Evolutionary conservation across 2,113 vertebrate species (phyloP), one percentile per base, ranked within the genome.

Genomic region (Pelmatolapia mariae): DNA sequence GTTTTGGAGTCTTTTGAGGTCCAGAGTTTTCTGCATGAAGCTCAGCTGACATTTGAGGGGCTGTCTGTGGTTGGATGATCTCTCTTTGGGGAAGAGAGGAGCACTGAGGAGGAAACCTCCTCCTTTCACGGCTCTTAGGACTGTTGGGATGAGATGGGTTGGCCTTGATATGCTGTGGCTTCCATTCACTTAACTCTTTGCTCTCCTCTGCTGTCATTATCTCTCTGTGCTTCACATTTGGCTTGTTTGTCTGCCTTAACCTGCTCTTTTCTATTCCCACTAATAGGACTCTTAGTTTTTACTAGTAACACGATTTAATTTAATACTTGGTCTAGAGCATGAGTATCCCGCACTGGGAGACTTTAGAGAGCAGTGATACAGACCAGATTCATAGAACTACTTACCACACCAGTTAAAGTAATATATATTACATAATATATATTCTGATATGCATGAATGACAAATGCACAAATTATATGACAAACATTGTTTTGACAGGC

Each of bases 151-250:
- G 76, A 76, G 45, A 88, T 78, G 66, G 84, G 86, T 84, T 87
- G 91, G 85, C 33, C 78, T 91, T 82, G 71, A 90, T 91, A 92
- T 92, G 91, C 80, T 85, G 85, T 56, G n/a, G 73, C 61, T 87
- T 68, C 81, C 26, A 56, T 84, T 82, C 24, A 53, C 10, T 94
- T 92, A 95, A 93, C 93, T 68, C 93, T 91, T 93, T 86, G 78
- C 80, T 66, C 24, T 79, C 85, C 88, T 79, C 82, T 26, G 61
- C 5, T 50, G 53, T 68, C 59, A 50, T 47, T 56, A n/a, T 80
- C 63, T 45, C 36, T 54, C 66, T 63, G 33, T 68, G 76, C 63
- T 66, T 68, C 12, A 43, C 22, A 47, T 40, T 36, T 78, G 33
- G 22, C 38, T 29, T 56, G 26, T 82, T 73, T 33, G 15, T n/a